Evolutionary conservation across 2,113 vertebrate species (phyloP).

Genomic region (Semicossyphus pulcher): DNA sequence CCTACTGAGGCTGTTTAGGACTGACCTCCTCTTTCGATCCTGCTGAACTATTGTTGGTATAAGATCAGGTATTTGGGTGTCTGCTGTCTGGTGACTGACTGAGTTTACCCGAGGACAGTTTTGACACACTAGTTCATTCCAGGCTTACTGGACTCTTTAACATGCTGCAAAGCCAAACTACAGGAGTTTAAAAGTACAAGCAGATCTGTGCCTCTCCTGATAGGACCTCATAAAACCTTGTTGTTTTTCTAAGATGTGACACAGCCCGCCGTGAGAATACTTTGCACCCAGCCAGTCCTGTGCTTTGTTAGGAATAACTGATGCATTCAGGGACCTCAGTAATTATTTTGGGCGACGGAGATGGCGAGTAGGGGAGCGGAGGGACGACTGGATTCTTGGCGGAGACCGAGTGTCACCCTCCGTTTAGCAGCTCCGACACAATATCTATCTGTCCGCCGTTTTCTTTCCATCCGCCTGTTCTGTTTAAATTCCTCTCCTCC

Average conservation of each 20-base stretch:
- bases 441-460: slow-evolving; percentile 46
- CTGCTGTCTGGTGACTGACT: too few species aligned
- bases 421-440: slow-evolving; percentile 59
- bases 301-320: slow-evolving; percentile 58
- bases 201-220: neutral
- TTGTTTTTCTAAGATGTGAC: slow-evolving; percentile 31
- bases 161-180: neutral
- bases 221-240: neutral
- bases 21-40: too few species aligned
- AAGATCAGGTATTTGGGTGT: too few species aligned
- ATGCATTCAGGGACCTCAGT: slow-evolving; percentile 64
- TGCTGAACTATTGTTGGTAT: too few species aligned
- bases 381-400: slow-evolving; percentile 62
- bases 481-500: slow-evolving; percentile 31
- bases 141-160: neutral
- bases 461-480: slow-evolving; percentile 10
- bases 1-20: too few species aligned
- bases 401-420: slow-evolving; percentile 49
- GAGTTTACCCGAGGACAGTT: too few species aligned
- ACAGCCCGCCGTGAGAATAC: slow-evolving; percentile 50
- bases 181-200: neutral
- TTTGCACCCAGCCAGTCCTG: slow-evolving; percentile 41
- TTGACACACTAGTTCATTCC: neutral
- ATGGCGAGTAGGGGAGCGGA: slow-evolving; percentile 25
- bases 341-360: slow-evolving; percentile 63